Evolutionary conservation across 2,888 invertebrate species (phyloP).

Genomic region (Trypoxylon attenuatum): DNA sequence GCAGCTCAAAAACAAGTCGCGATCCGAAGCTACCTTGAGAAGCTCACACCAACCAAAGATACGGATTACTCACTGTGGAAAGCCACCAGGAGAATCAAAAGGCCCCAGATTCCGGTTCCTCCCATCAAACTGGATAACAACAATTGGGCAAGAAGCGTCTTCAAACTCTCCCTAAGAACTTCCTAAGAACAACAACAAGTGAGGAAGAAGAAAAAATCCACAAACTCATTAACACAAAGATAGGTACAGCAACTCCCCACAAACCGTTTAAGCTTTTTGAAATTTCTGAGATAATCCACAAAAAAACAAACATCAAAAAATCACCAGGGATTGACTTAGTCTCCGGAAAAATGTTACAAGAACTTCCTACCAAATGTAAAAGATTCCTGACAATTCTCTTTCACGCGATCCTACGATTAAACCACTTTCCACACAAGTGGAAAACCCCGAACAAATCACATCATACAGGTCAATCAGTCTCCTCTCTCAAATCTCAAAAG

Average conservation of each 20-base stretch:
- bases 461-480: background rate
- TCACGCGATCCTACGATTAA: background rate
- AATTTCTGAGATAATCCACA: background rate
- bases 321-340: background rate
- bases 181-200: background rate
- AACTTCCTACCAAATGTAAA: background rate
- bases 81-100: background rate
- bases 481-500: background rate
- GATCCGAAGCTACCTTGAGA: background rate
- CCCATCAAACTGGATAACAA: background rate
- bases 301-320: background rate
- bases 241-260: background rate
- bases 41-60: background rate
- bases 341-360: background rate
- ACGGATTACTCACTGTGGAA: background rate
- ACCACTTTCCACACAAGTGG: background rate
- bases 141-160: background rate
- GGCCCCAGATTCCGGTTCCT: background rate
- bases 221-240: background rate
- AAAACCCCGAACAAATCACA: background rate
- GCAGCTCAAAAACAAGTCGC: background rate
- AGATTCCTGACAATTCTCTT: background rate
- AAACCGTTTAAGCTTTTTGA: background rate
- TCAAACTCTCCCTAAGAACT: background rate
- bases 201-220: background rate